Percentiles rank a stretch among this genome's conserved stretches.
Evolutionary conservation across 2,113 vertebrate genomes (phyloP).

Genomic region (Amblyornis subalaris): DNA sequence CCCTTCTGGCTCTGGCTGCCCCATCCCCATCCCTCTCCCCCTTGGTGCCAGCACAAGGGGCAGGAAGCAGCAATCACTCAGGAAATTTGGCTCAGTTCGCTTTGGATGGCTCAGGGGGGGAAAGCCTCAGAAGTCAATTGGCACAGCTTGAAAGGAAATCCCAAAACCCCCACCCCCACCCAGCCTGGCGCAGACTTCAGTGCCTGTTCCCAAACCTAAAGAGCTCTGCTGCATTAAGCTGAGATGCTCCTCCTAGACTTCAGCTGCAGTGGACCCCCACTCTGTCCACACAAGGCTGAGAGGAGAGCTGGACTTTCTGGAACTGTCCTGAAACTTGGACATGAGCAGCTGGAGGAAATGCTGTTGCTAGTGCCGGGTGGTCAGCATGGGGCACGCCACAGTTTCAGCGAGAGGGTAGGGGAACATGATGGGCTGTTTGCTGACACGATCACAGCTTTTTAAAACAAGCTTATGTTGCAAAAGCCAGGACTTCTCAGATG

Average conservation of each 20-base stretch:
- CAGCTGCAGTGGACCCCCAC: rapidly evolving
- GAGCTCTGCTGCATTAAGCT: not conserved
- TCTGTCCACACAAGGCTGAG: not conserved
- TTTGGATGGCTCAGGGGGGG: not conserved
- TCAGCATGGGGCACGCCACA: not conserved
- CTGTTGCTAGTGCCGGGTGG: rapidly evolving
- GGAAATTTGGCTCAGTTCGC: not conserved
- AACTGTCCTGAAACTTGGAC: not conserved
- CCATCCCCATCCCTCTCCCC: rapidly evolving
- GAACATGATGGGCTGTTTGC: not conserved
- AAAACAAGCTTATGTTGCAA: not conserved
- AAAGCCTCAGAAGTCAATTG: not conserved
- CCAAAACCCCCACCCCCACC: not conserved
- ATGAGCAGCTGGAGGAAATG: not conserved
- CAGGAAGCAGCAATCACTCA: not conserved
- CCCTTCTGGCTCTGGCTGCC: not conserved
- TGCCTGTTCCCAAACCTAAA: not conserved
- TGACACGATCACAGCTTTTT: not conserved
- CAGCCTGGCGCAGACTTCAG: not conserved
- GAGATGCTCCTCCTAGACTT: not conserved
- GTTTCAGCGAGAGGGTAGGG: not conserved
- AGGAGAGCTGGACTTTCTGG: not conserved
- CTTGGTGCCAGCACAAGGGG: not conserved
- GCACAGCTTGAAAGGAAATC: slow-evolving; percentile 18
- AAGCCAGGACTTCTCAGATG: not conserved